A percentile compares a stretch with the other conserved stretches of the same genome.
These are phyloP conservation scores for Onychostruthus taczanowskii DNA, from an alignment of 2,113 vertebrate genomes.

Conservation along the genomic window DNA sequence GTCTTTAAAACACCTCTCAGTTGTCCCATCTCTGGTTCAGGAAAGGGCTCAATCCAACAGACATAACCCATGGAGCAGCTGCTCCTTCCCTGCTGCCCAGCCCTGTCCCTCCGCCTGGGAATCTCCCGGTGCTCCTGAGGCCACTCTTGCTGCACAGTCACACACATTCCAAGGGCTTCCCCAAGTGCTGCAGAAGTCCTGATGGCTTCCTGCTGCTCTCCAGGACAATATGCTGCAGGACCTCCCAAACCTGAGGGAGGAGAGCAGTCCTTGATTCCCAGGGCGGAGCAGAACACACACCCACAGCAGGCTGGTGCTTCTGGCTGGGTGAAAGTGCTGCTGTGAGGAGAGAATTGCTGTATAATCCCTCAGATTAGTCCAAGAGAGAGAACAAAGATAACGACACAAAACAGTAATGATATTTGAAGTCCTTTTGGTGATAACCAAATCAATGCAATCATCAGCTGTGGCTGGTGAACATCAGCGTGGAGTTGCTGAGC, in stretches of 20 bases:
- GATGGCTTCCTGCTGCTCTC: neutral
- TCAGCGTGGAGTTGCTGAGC: rapidly evolving
- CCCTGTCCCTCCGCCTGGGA: rapidly evolving
- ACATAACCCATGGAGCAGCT: rapidly evolving
- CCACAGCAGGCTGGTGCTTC: neutral
- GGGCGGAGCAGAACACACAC: too few species aligned
- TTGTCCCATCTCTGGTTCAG: neutral
- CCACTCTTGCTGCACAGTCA: rapidly evolving
- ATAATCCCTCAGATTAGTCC: neutral
- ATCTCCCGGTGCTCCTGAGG: rapidly evolving
- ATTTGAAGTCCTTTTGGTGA: neutral
- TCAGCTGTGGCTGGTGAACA: neutral
- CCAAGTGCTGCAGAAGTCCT: neutral
- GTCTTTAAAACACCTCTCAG: neutral
- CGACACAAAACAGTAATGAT: neutral
- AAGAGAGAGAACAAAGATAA: neutral
- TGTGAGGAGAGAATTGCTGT: neutral
- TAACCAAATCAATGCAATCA: neutral
- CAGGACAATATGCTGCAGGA: neutral
- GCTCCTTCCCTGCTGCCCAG: neutral
- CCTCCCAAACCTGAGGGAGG: neutral
- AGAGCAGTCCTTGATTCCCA: rapidly evolving
- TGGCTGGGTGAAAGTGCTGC: neutral
- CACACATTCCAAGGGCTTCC: neutral
- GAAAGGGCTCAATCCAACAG: neutral